These are phyloP conservation scores for Carcina quercana DNA, from an alignment of 2,888 invertebrate species.

Conservation along the genomic window DNA sequence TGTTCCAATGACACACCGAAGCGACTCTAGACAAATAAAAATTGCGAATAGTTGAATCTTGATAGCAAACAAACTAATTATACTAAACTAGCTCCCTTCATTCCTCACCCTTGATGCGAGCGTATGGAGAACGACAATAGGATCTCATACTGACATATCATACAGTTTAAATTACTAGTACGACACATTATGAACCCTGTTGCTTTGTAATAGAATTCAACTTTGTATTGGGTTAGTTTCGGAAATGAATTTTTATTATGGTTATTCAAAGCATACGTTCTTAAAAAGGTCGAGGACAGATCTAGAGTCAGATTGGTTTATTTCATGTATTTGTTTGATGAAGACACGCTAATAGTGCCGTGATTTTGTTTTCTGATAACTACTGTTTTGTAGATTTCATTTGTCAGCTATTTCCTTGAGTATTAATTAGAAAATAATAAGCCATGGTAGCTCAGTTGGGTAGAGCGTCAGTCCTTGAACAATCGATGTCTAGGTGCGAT, in stretches of 20 bases:
- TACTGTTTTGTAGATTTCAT: too few species aligned
- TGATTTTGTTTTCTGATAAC: too few species aligned
- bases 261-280: constrained; percentile 22
- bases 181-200: background rate
- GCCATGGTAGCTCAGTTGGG: too few species aligned
- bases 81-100: constrained; percentile 40
- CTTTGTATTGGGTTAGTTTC: constrained; percentile 7
- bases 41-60: constrained; percentile 39
- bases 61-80: constrained; percentile 60
- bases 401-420: too few species aligned
- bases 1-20: constrained; percentile 13
- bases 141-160: constrained; percentile 17
- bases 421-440: too few species aligned
- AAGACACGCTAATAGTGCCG: too few species aligned
- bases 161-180: background rate
- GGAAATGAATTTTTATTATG: constrained; percentile 3
- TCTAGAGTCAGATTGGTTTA: constrained; percentile 32
- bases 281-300: constrained; percentile 40
- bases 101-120: constrained; percentile 41
- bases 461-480: too few species aligned
- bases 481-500: too few species aligned
- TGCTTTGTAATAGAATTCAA: constrained; percentile 6
- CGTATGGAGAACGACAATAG: constrained; percentile 45
- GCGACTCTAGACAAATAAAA: constrained; percentile 22
- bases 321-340: constrained; percentile 12